Conservation (phyloP, 2,888 invertebrate species). For the Scaptomyza polygonia region DNA sequence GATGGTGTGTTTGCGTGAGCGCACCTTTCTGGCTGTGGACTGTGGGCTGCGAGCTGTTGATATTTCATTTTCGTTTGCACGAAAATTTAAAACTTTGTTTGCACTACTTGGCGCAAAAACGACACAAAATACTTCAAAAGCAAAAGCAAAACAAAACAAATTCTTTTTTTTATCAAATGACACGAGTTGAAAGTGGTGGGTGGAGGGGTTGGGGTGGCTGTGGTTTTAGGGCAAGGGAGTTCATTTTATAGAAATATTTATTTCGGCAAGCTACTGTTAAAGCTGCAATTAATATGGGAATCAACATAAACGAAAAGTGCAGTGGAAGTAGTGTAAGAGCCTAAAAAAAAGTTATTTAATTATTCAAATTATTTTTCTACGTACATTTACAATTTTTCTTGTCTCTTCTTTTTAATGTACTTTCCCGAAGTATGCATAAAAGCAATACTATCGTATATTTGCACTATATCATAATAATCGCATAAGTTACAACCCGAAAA, state of each 20-base stretch:
- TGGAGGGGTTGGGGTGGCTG: too few species aligned
- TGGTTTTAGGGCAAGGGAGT: too few species aligned
- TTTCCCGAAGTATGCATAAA: not conserved
- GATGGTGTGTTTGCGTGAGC: conserved; percentile 9
- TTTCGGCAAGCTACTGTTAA: conserved; percentile 11
- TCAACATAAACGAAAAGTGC: not conserved
- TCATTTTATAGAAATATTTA: not conserved
- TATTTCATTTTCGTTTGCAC: conserved; percentile 70
- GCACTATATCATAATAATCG: not conserved
- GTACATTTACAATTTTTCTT: too few species aligned
- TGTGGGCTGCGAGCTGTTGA: conserved; percentile 53
- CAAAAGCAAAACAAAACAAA: not conserved
- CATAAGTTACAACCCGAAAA: too few species aligned
- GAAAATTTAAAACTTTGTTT: conserved; percentile 70
- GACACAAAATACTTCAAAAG: conserved; percentile 51
- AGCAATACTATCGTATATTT: not conserved
- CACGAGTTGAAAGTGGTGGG: not conserved
- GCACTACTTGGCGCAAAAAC: conserved; percentile 50
- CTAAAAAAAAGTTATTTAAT: too few species aligned
- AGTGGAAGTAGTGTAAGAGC: too few species aligned
- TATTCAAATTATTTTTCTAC: too few species aligned
- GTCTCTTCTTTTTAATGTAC: too few species aligned
- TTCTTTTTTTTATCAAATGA: not conserved
- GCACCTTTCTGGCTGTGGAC: conserved; percentile 4
- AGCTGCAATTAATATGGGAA: conserved; percentile 29